A percentile compares a stretch with the other conserved stretches of the same genome.
phyloP scores from a whole-genome alignment of 2,113 vertebrate species.

The Prochilodus magdalenae region DNA sequence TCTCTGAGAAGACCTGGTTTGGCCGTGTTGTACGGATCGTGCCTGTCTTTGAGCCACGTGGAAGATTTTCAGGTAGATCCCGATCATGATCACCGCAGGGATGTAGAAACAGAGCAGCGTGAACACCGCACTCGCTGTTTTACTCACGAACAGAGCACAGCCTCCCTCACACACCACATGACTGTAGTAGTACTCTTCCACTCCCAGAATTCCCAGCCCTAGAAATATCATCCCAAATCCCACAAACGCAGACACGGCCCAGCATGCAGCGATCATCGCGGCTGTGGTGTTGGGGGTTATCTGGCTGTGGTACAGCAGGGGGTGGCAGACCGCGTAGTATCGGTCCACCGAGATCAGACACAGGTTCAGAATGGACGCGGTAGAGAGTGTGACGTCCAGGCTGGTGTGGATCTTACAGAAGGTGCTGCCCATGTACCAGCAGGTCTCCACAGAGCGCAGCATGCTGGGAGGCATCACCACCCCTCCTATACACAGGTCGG shows the following conservation, averaged over 20 bases:
- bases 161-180: neutral
- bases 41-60: slow-evolving; percentile 76
- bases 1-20: slow-evolving; percentile 65
- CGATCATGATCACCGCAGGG: slow-evolving; percentile 78
- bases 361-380: slow-evolving; percentile 54
- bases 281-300: slow-evolving; percentile 5
- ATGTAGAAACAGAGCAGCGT: slow-evolving; percentile 61
- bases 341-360: slow-evolving; percentile 79
- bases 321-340: slow-evolving; percentile 68
- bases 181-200: slow-evolving; percentile 64
- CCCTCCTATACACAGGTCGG: slow-evolving; percentile 79
- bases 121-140: neutral
- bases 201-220: slow-evolving; percentile 76
- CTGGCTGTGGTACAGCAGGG: slow-evolving; percentile 47
- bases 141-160: slow-evolving; percentile 49
- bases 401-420: slow-evolving; percentile 84
- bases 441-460: slow-evolving; percentile 35
- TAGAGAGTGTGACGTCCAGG: slow-evolving; percentile 50
- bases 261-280: slow-evolving; percentile 77
- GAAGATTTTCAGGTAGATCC: slow-evolving; percentile 81
- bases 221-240: slow-evolving; percentile 83
- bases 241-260: slow-evolving; percentile 78
- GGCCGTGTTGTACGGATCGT: neutral
- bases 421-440: slow-evolving; percentile 76
- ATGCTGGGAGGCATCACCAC: slow-evolving; percentile 12